Percentiles rank a stretch among this genome's conserved stretches.
phyloP scores from a whole-genome alignment of 1,140 invertebrate species.

The Trialeurodes vaporariorum region DNA sequence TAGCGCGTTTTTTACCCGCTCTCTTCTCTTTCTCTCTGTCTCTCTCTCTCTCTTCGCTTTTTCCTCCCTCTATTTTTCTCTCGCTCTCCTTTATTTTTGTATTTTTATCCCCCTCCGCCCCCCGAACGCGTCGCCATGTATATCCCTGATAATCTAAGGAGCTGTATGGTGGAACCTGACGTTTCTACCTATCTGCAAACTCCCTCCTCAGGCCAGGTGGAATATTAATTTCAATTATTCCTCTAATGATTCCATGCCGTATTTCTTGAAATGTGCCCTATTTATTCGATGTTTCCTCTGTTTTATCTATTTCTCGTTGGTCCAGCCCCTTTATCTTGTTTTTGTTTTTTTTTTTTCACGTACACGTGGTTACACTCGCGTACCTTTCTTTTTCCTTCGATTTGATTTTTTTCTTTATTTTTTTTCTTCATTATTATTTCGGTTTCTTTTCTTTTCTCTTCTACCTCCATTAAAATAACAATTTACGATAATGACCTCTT shows the following conservation, averaged over 20 bases:
- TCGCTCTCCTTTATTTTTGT: too few relatives aligned
- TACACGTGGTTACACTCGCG: neutral
- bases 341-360: neutral
- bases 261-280: too few relatives aligned
- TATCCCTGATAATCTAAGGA: constrained; percentile 63
- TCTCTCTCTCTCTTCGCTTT: too few relatives aligned
- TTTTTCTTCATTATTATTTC: too few relatives aligned
- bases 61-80: too few relatives aligned
- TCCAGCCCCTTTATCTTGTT: neutral
- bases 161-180: constrained; percentile 74
- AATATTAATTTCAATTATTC: too few relatives aligned
- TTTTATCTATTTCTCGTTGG: neutral
- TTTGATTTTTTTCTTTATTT: neutral
- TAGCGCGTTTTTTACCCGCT: too few relatives aligned
- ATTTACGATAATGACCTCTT: too few relatives aligned
- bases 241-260: too few relatives aligned
- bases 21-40: too few relatives aligned
- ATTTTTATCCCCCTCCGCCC: constrained; percentile 15
- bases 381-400: neutral
- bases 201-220: constrained; percentile 66
- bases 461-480: too few relatives aligned
- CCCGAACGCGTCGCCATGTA: constrained; percentile 41
- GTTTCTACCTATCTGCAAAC: constrained; percentile 67
- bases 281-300: neutral
- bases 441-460: too few relatives aligned